Percentiles rank a stretch among this genome's conserved stretches.
These are phyloP conservation scores for Bufo gargarizans DNA, from an alignment of 2,113 vertebrate genomes.

Conservation along the genomic window DNA sequence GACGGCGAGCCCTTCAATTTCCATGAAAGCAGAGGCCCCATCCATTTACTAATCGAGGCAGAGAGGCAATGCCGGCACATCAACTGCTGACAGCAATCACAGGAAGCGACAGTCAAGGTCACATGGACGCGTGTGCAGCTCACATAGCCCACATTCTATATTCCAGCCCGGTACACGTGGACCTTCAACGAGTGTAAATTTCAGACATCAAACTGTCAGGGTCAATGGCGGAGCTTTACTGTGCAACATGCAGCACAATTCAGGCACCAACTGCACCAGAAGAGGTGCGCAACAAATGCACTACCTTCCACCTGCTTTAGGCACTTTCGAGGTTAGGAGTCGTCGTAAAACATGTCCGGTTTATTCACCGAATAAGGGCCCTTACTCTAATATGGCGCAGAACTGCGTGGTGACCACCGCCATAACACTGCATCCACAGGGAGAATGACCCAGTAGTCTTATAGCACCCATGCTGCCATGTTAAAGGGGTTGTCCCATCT, in stretches of 20 bases:
- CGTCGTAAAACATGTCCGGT: too few relatives aligned
- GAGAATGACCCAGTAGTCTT: too few relatives aligned
- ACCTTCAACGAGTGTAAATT: neutral
- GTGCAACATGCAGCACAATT: neutral
- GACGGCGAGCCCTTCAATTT: neutral
- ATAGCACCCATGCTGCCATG: too few relatives aligned
- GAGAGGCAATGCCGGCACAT: neutral
- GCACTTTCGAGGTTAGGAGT: too few relatives aligned
- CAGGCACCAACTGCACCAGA: neutral
- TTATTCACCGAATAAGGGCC: too few relatives aligned
- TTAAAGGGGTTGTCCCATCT: too few relatives aligned
- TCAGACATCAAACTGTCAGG: neutral
- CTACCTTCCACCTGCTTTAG: too few relatives aligned
- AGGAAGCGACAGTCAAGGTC: constrained; percentile 32
- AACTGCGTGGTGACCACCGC: too few relatives aligned
- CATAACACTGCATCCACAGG: too few relatives aligned
- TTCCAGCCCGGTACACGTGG: neutral
- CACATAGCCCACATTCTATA: neutral
- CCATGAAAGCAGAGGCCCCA: constrained; percentile 11
- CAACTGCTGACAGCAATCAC: neutral
- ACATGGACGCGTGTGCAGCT: neutral
- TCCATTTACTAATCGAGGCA: constrained; percentile 32
- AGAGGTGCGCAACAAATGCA: too few relatives aligned
- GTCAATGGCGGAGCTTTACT: neutral
- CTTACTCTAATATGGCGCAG: too few relatives aligned